These are phyloP conservation scores for Heliconius aoede DNA, from an alignment of 2,888 invertebrate genomes.

Conservation along the genomic window DNA sequence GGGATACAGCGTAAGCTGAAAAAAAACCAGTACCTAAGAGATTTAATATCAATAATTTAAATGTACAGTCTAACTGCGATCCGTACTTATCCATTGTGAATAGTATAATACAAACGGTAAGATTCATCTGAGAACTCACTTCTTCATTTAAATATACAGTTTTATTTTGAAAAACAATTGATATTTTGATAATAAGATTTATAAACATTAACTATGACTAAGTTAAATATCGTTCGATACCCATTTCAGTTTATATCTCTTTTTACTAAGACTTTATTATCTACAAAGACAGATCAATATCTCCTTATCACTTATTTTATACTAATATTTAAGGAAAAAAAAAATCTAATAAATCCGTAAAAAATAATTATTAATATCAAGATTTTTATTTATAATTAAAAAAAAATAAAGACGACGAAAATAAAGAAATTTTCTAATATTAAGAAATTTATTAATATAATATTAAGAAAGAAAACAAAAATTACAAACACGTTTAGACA, in stretches of 20 bases:
- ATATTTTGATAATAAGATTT: constrained; percentile 1
- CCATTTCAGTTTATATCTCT: neutral
- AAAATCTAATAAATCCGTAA: too few species aligned
- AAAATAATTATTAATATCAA: too few species aligned
- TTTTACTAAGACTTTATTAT: neutral
- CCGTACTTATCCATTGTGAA: neutral
- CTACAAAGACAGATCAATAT: neutral
- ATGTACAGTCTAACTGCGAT: neutral
- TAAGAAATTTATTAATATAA: too few species aligned
- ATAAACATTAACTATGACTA: neutral
- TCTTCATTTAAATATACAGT: neutral
- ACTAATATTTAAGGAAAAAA: too few species aligned
- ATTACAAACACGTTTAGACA: too few species aligned
- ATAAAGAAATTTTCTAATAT: too few species aligned
- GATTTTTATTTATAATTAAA: too few species aligned
- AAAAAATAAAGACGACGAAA: too few species aligned
- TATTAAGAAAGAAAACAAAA: too few species aligned
- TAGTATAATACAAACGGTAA: neutral
- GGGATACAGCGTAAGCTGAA: too few species aligned
- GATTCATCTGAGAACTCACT: neutral
- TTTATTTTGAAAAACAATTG: constrained; percentile 22
- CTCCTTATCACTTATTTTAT: too few species aligned
- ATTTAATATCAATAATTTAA: neutral
- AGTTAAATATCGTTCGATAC: neutral
- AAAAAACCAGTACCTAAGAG: neutral